A percentile compares a stretch with the other conserved stretches of the same genome.
Conservation (phyloP, 2,888 invertebrate species). For the Pyrgus malvae region DNA sequence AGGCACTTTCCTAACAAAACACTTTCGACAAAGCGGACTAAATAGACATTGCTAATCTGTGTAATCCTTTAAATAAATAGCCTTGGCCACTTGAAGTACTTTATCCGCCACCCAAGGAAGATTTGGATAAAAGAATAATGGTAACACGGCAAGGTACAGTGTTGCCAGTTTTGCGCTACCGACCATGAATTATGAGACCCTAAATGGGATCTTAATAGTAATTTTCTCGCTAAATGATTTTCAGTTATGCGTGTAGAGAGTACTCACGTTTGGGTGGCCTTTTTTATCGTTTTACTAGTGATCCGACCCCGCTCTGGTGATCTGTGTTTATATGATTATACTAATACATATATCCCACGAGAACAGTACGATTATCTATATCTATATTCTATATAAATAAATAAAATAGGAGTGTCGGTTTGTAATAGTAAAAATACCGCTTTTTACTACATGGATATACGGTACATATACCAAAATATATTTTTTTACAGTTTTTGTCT, state of each 20-base stretch:
- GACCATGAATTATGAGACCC: slow-evolving; percentile 33
- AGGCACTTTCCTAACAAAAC: slow-evolving; percentile 50
- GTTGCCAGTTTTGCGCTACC: slow-evolving; percentile 46
- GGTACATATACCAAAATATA: no score
- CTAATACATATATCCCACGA: no score
- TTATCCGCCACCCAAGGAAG: slow-evolving; percentile 58
- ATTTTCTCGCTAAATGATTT: slow-evolving; percentile 42
- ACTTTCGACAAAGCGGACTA: slow-evolving; percentile 44
- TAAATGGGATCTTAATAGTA: slow-evolving; percentile 33
- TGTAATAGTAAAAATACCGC: no score
- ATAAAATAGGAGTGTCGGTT: no score
- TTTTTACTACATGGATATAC: no score
- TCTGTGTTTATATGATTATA: no score
- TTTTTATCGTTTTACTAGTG: slow-evolving; percentile 23
- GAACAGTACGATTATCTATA: no score
- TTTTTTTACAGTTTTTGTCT: no score
- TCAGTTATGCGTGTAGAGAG: slow-evolving; percentile 36
- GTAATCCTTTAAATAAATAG: slow-evolving; percentile 75
- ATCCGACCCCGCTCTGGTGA: no score
- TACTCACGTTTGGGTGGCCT: slow-evolving; percentile 49
- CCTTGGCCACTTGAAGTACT: slow-evolving; percentile 50
- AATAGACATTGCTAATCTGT: slow-evolving; percentile 54
- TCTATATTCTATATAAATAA: no score
- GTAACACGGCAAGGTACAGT: slow-evolving; percentile 33
- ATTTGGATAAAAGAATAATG: slow-evolving; percentile 34